phyloP scores from a whole-genome alignment of 2,888 invertebrate species.

The Drosophila neotestacea region DNA sequence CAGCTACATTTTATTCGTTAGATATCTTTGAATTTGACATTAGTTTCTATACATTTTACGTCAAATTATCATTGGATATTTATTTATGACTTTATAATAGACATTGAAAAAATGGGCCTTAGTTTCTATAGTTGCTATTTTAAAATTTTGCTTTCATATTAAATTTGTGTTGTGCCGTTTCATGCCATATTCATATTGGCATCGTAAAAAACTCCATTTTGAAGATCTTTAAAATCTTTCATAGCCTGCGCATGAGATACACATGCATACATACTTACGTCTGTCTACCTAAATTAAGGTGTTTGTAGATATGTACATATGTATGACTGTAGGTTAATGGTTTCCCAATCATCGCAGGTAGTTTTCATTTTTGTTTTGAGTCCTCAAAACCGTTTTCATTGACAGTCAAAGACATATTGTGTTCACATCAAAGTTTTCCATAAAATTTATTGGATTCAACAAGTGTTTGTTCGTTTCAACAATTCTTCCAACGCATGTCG shows the following conservation, averaged over 20 bases:
- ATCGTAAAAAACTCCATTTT: constrained; percentile 13
- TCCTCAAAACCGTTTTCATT: constrained; percentile 1
- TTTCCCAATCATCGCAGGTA: constrained; percentile 24
- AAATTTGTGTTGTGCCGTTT: background rate
- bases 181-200: background rate
- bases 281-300: constrained; percentile 3
- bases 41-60: too few relatives aligned
- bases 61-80: too few relatives aligned
- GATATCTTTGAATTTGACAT: too few relatives aligned
- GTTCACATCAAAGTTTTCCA: background rate
- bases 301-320: background rate
- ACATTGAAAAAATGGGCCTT: too few relatives aligned
- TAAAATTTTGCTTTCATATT: constrained; percentile 2
- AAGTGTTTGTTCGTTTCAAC: constrained; percentile 1
- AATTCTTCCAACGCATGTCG: background rate
- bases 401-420: background rate
- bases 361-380: background rate
- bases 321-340: background rate
- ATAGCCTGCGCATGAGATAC: constrained; percentile 1
- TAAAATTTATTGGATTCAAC: constrained; percentile 2
- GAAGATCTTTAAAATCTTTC: background rate
- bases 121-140: constrained; percentile 29
- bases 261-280: background rate
- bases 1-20: too few relatives aligned
- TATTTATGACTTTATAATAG: too few relatives aligned